Conservation (phyloP, 1,140 invertebrate species). For the Bombus sibiricus region DNA sequence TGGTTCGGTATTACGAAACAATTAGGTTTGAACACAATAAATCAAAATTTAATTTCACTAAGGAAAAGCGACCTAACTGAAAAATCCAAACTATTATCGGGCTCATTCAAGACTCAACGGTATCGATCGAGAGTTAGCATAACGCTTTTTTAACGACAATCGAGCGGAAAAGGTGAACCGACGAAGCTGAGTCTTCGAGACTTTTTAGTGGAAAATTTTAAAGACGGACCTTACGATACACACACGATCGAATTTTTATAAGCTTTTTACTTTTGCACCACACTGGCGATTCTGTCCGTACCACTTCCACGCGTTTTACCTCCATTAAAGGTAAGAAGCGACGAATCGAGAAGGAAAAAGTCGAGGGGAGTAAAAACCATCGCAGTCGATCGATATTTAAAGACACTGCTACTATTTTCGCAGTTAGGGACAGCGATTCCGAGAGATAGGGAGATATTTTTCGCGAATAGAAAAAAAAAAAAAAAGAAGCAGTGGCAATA, state of each 20-base stretch:
- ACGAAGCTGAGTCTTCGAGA: neutral
- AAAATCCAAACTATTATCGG: neutral
- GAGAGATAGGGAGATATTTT: conserved; percentile 4
- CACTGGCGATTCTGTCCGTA: conserved; percentile 46
- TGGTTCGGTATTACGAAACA: too few relatives aligned
- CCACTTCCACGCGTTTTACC: conserved; percentile 22
- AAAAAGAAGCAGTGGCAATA: neutral
- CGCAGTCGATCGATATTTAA: conserved; percentile 13
- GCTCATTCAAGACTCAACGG: accelerated
- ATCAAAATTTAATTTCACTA: neutral
- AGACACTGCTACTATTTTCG: conserved; percentile 17
- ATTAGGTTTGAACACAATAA: too few relatives aligned
- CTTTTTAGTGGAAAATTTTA: conserved; percentile 12
- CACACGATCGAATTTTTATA: conserved; percentile 43
- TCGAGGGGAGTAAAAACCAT: neutral
- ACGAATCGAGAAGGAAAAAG: neutral
- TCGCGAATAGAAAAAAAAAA: neutral
- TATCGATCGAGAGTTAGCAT: neutral
- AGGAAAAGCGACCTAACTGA: neutral
- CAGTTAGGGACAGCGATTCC: neutral
- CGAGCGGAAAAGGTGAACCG: neutral
- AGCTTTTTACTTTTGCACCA: conserved; percentile 59
- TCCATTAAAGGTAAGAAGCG: neutral
- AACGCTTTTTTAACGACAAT: neutral
- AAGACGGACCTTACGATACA: conserved; percentile 1